A percentile compares a stretch with the other conserved stretches of the same genome.
Conservation (phyloP, 1,140 invertebrate genomes). For the Scaptomyza graminum region DNA sequence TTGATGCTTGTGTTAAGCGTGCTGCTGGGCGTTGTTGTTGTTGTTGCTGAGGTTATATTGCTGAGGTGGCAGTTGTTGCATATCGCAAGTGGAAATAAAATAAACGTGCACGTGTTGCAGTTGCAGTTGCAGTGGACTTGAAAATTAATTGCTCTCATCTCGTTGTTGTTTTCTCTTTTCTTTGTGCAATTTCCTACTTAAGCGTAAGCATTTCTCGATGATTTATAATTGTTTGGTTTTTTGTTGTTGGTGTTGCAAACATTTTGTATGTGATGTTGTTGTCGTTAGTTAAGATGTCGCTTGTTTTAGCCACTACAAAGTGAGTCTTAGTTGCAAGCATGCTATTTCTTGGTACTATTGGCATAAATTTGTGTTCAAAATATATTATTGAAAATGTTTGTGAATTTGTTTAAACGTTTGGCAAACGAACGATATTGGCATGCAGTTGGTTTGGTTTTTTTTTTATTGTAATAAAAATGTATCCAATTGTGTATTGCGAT, state of each 20-base stretch:
- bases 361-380: conserved; percentile 14
- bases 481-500: conserved; percentile 35
- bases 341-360: conserved; percentile 70
- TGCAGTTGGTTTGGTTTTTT: neutral
- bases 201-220: conserved; percentile 48
- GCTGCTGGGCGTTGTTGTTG: conserved; percentile 25
- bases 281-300: neutral
- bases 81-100: conserved; percentile 12
- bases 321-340: conserved; percentile 43
- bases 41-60: conserved; percentile 29
- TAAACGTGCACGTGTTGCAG: conserved; percentile 35
- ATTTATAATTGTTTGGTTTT: conserved; percentile 18
- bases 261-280: conserved; percentile 24
- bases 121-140: conserved; percentile 44
- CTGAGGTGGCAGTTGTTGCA: conserved; percentile 28
- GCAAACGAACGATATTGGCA: neutral
- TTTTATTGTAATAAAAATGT: conserved; percentile 15
- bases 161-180: conserved; percentile 21
- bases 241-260: conserved; percentile 12
- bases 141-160: conserved; percentile 19
- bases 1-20: conserved; percentile 15
- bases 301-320: conserved; percentile 29
- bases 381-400: conserved; percentile 7
- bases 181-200: conserved; percentile 49
- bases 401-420: too few relatives aligned